Evolutionary conservation across 2,888 invertebrate species (phyloP), one percentile per base, ranked within the genome.

Genomic region (Luffia ferchaultella): DNA sequence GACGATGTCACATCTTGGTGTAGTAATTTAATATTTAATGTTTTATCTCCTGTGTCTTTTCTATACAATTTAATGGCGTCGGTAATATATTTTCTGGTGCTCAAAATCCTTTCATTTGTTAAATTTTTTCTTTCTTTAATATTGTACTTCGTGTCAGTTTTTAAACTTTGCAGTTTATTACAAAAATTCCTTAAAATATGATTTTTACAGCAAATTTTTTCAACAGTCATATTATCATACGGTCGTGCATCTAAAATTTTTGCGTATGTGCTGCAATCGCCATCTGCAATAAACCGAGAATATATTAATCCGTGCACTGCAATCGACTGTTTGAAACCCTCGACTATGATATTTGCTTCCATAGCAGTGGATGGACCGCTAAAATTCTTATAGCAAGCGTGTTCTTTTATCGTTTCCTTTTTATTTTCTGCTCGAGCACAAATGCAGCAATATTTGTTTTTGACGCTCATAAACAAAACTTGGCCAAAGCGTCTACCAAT

Each of bases 371-470:
- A 67, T 16, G 64, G 54, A 1, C 62, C 62, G 3, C 45, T 50
- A 61, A 60, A 68, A 52, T 68, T 68, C 54, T 65, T 63, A 54
- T 54, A 68, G 53, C 67, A 71, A 15, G 44, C 53, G 52, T 67
- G 65, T n/a, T 54, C 46, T 18, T 49, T 42, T 3, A 54, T 20
- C n/a, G 49, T 42, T 42, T 43, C 48, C n/a, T 55, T 48, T 45
- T 56, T 55, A 18, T 55, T 57, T 46, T 54, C 56, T 16, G 57
- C 58, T 48, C 57, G 43, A 17, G 60, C 59, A 52, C 67, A 67
- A 16, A 63, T 54, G 3, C 50, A 47, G 51, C 67, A 67, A 54
- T 60, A 65, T 57, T 64, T 64, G 50, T 66, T 65, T 18, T 60
- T 53, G 2, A 65, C 58, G 18, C 63, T 63, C 17, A 66, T 43